Percentiles rank a stretch among this genome's conserved stretches.
These are phyloP conservation scores for Epinephelus moara DNA, from an alignment of 2,113 vertebrate species.

Conservation along the genomic window DNA sequence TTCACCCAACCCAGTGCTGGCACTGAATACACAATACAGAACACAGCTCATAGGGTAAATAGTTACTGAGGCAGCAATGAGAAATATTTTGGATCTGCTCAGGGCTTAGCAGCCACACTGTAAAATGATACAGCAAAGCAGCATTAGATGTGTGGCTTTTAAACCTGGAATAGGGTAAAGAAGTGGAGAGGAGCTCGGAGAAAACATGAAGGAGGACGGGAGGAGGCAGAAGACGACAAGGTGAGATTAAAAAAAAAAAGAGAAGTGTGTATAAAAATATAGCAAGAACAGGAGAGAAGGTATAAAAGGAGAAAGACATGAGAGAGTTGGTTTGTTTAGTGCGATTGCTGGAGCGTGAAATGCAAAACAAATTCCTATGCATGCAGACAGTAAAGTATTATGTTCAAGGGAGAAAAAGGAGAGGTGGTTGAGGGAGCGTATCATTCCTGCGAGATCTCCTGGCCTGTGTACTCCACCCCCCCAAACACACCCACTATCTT, in stretches of 20 bases:
- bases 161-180: neutral
- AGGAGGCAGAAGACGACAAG: neutral
- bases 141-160: slow-evolving; percentile 32
- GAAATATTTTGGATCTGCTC: slow-evolving; percentile 44
- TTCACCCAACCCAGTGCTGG: slow-evolving; percentile 6
- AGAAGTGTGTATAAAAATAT: slow-evolving; percentile 4
- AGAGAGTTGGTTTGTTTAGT: slow-evolving; percentile 5
- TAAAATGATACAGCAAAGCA: neutral
- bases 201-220: neutral
- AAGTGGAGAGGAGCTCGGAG: neutral
- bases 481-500: neutral
- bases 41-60: slow-evolving; percentile 47
- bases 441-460: slow-evolving; percentile 14
- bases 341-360: slow-evolving; percentile 17
- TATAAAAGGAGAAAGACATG: neutral
- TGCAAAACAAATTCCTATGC: slow-evolving; percentile 23
- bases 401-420: neutral
- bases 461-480: neutral
- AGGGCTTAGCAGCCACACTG: slow-evolving; percentile 41
- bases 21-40: slow-evolving; percentile 26
- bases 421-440: neutral
- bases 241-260: neutral
- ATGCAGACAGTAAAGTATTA: slow-evolving; percentile 7
- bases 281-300: neutral
- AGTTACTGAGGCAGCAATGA: slow-evolving; percentile 55